Evolutionary conservation across 2,113 vertebrate genomes (phyloP).

Genomic region (Podarcis cretensis): DNA sequence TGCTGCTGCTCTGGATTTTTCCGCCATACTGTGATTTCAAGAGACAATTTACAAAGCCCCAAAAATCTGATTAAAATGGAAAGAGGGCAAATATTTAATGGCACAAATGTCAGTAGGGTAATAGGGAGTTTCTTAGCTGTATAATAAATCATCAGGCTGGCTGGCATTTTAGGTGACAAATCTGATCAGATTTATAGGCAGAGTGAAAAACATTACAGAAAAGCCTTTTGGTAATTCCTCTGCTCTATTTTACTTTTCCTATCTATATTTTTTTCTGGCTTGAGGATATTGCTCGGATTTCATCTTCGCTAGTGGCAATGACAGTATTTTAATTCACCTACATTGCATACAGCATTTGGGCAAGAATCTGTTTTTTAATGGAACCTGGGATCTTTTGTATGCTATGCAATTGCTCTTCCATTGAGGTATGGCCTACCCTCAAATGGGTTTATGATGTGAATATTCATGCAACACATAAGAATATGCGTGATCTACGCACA

Average conservation of each 20-base stretch:
- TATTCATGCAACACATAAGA: neutral
- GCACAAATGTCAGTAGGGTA: neutral
- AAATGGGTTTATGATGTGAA: no score
- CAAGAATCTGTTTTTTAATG: neutral
- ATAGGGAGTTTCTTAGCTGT: slow-evolving; percentile 2
- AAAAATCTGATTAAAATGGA: slow-evolving; percentile 18
- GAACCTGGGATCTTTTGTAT: no score
- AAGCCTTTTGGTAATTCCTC: slow-evolving; percentile 29
- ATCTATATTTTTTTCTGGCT: neutral
- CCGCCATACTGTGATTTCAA: neutral
- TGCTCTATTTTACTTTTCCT: slow-evolving; percentile 17
- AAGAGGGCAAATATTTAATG: neutral
- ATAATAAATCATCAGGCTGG: slow-evolving; percentile 10
- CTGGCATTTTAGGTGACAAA: neutral
- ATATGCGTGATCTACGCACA: neutral
- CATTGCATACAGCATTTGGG: neutral
- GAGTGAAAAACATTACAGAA: neutral
- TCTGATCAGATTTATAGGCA: slow-evolving; percentile 25
- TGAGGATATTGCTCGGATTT: neutral
- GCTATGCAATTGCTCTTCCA: no score
- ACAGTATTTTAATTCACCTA: slow-evolving; percentile 3
- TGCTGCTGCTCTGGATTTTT: neutral
- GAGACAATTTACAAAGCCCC: neutral
- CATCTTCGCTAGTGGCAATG: slow-evolving; percentile 7
- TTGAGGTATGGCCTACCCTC: no score